Evolutionary conservation across 2,888 invertebrate genomes (phyloP).

Genomic region (Flexamia atlantica): DNA sequence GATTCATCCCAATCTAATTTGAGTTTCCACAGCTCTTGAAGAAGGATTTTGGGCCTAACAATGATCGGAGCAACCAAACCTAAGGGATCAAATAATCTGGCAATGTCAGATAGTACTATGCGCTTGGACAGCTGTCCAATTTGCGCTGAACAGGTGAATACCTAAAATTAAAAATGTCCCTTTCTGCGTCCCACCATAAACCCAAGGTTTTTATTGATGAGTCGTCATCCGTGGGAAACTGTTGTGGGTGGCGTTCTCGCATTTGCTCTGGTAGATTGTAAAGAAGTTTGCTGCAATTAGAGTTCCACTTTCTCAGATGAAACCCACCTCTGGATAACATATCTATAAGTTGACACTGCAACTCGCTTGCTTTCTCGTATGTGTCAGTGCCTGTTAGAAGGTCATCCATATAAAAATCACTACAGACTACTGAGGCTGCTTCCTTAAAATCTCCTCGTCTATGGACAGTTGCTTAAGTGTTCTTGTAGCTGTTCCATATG

Average conservation of each 20-base stretch:
- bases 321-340: slow-evolving; percentile 61
- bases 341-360: slow-evolving; percentile 59
- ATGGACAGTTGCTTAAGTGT: slow-evolving; percentile 65
- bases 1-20: slow-evolving; percentile 59
- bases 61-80: slow-evolving; percentile 38
- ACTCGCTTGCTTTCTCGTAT: slow-evolving; percentile 57
- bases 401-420: slow-evolving; percentile 69
- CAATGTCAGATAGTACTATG: slow-evolving; percentile 8
- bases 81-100: slow-evolving; percentile 25
- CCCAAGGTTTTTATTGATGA: slow-evolving; percentile 3
- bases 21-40: slow-evolving; percentile 53
- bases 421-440: slow-evolving; percentile 58
- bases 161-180: not conserved
- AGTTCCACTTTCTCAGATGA: slow-evolving; percentile 58
- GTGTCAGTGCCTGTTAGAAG: slow-evolving; percentile 63
- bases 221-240: not conserved
- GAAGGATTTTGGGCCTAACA: slow-evolving; percentile 47
- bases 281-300: not conserved
- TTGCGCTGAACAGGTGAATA: not conserved
- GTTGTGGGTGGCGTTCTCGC: not conserved
- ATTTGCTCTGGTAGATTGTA: not conserved
- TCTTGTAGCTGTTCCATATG: slow-evolving; percentile 68
- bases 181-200: slow-evolving; percentile 24
- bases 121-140: not conserved
- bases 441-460: slow-evolving; percentile 35